Conservation (phyloP, 2,888 invertebrate species). For the Amorpha juglandis region DNA sequence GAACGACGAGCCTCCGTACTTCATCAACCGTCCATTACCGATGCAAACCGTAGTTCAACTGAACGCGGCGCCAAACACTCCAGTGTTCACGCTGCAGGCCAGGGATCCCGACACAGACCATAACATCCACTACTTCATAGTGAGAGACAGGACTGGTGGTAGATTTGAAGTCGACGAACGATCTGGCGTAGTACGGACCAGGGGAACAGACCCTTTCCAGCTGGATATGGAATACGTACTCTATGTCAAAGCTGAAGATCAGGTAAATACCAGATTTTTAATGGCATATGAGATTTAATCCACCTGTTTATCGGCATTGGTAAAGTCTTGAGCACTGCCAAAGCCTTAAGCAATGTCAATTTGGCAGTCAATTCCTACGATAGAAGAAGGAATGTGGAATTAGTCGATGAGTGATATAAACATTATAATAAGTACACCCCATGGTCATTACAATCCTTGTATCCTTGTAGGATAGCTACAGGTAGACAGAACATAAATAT, state of each 20-base stretch:
- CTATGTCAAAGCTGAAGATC: conserved; percentile 98
- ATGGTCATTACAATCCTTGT: no score
- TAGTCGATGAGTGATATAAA: no score
- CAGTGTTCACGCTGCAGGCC: conserved; percentile 98
- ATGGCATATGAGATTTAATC: neutral
- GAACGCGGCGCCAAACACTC: conserved; percentile 97
- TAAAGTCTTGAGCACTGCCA: neutral
- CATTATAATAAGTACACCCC: no score
- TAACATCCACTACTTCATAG: conserved; percentile 97
- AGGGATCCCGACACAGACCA: conserved; percentile 98
- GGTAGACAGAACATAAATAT: no score
- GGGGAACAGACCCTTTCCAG: conserved; percentile 96
- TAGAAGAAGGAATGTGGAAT: no score
- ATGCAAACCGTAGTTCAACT: conserved; percentile 99
- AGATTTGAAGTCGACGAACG: conserved; percentile 94
- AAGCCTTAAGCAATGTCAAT: neutral
- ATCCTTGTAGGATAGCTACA: no score
- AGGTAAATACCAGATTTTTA: conserved; percentile 64
- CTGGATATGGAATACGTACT: conserved; percentile 98
- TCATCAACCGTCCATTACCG: conserved; percentile 97
- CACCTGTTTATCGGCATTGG: neutral
- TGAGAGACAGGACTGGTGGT: conserved; percentile 93
- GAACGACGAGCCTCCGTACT: conserved; percentile 98
- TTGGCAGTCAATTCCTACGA: no score
- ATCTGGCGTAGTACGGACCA: conserved; percentile 95